Conservation (phyloP, 2,797 vertebrate species). For the Pempheris klunzingeri region DNA sequence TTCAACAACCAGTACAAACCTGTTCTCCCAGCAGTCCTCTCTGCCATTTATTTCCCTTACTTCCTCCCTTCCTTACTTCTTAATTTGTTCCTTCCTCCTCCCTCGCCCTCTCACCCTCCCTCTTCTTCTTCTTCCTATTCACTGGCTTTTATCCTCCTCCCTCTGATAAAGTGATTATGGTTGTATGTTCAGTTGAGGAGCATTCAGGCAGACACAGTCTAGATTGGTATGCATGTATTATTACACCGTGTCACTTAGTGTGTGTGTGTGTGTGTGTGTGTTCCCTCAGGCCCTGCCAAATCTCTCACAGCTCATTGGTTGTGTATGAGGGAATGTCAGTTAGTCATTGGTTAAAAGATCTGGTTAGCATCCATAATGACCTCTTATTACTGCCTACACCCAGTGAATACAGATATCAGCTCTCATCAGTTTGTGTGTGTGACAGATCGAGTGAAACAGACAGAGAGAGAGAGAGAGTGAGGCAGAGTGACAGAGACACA, state of each 20-base stretch:
- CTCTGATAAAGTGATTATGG: constrained; percentile 94
- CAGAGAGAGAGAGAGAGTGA: background rate
- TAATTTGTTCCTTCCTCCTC: constrained; percentile 48
- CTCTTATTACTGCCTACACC: constrained; percentile 92
- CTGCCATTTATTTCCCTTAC: constrained; percentile 69
- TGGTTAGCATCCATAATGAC: constrained; percentile 96
- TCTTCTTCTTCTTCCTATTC: constrained; percentile 50
- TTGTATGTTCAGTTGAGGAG: constrained; percentile 89
- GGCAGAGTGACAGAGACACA: constrained; percentile 33
- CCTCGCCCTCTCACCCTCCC: background rate
- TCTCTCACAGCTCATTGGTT: constrained; percentile 90
- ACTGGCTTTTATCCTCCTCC: constrained; percentile 69
- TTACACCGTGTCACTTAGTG: constrained; percentile 78
- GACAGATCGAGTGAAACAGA: constrained; percentile 6
- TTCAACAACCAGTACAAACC: background rate
- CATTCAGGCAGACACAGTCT: constrained; percentile 93
- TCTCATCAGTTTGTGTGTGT: constrained; percentile 25
- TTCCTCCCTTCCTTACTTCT: constrained; percentile 50
- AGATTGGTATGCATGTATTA: constrained; percentile 98
- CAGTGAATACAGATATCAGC: constrained; percentile 88
- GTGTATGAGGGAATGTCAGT: constrained; percentile 87
- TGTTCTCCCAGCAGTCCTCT: background rate
- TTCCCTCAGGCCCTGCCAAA: constrained; percentile 25
- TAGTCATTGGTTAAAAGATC: constrained; percentile 87
- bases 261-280: constrained; percentile 45